Conservation (phyloP, 2,888 invertebrate genomes). For the Opisthograptis luteolata region DNA sequence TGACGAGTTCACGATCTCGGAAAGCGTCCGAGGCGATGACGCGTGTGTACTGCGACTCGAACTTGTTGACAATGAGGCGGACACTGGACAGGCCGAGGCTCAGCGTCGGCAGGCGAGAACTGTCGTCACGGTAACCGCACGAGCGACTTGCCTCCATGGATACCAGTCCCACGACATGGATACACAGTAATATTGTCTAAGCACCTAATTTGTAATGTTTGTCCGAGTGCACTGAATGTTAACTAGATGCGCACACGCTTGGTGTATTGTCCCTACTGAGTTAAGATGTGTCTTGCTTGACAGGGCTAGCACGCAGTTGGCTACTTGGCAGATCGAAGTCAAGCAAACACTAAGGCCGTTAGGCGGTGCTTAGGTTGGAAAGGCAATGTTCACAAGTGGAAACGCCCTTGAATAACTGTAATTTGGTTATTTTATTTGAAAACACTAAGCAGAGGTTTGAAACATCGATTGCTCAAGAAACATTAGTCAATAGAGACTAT, state of each 20-base stretch:
- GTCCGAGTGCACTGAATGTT: slow-evolving; percentile 62
- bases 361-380: slow-evolving; percentile 42
- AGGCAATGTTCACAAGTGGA: slow-evolving; percentile 38
- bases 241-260: slow-evolving; percentile 57
- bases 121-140: slow-evolving; percentile 76
- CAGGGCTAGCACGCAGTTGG: slow-evolving; percentile 45
- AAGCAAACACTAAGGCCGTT: slow-evolving; percentile 39
- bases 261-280: slow-evolving; percentile 52
- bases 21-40: slow-evolving; percentile 49
- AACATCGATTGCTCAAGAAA: slow-evolving; percentile 30
- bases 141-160: slow-evolving; percentile 76
- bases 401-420: slow-evolving; percentile 32
- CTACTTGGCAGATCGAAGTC: slow-evolving; percentile 53
- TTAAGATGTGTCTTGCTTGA: slow-evolving; percentile 50
- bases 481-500: slow-evolving; percentile 24
- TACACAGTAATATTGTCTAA: slow-evolving; percentile 42
- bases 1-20: slow-evolving; percentile 60
- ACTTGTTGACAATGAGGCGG: slow-evolving; percentile 77
- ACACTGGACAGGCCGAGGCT: slow-evolving; percentile 77
- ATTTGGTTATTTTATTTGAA: slow-evolving; percentile 22
- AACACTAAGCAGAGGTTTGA: slow-evolving; percentile 18
- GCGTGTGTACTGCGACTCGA: slow-evolving; percentile 73
- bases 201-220: slow-evolving; percentile 58
- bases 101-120: slow-evolving; percentile 65
- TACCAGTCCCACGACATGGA: slow-evolving; percentile 66